Evolutionary conservation across 2,113 vertebrate species (phyloP).

Genomic region (Mungos mungo): DNA sequence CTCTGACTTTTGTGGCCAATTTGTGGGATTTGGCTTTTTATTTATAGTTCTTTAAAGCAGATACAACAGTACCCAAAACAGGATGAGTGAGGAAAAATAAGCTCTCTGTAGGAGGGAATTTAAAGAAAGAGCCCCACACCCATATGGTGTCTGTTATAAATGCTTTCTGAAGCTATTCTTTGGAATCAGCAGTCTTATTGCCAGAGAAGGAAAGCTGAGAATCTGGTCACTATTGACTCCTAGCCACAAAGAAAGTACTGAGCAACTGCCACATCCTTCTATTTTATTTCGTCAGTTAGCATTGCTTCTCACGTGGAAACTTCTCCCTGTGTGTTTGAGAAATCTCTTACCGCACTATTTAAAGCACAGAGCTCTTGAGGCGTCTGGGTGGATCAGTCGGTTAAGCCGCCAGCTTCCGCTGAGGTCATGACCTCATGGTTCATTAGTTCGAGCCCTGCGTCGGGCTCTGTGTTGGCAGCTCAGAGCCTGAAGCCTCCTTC

Average conservation of each 20-base stretch:
- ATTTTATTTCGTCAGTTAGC: not conserved
- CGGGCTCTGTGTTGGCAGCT: too few species aligned
- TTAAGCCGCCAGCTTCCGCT: too few species aligned
- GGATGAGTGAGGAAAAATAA: conserved; percentile 26
- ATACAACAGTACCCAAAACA: not conserved
- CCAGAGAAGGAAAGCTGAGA: not conserved
- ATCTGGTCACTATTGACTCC: not conserved
- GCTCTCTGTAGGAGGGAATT: not conserved
- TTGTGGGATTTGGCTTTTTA: not conserved
- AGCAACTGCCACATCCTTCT: not conserved
- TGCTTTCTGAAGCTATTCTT: not conserved
- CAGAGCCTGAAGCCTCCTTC: too few species aligned
- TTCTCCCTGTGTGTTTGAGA: not conserved
- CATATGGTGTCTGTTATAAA: not conserved
- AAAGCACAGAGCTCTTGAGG: not conserved
- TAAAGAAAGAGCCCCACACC: not conserved
- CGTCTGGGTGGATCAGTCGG: too few species aligned
- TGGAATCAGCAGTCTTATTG: not conserved
- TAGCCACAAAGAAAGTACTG: not conserved
- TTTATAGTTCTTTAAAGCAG: conserved; percentile 47
- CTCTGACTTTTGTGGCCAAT: not conserved
- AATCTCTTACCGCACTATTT: not conserved
- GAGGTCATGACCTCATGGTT: too few species aligned
- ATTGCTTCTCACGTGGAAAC: not conserved
- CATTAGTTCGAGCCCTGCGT: too few species aligned